Base-by-base conservation (phyloP, 2,797 vertebrate species). In the Eulemur rubriventer region DNA sequence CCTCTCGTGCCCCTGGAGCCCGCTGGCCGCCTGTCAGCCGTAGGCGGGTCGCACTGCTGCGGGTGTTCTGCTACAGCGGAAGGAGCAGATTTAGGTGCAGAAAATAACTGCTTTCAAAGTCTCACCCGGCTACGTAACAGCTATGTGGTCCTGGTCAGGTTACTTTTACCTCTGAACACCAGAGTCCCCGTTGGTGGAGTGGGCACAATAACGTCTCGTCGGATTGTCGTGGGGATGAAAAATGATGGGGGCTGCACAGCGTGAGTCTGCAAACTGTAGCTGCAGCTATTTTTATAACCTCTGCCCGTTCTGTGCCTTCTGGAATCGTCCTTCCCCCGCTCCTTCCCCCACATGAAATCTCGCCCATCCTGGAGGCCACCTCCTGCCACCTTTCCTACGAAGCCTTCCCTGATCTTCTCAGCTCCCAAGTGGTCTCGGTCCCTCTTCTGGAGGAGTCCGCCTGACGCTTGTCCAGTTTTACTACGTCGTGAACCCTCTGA, bases 261-360 rank as follows among this genome's bases (percentile, higher is more conserved):
- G 46, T 43, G 86, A 80, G 73, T 84, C 76, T 12, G 20, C 89
- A 87, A 70, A 48, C 65, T 86, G 70, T 75, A 38, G 12, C 38
- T 73, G n/a, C 41, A 38, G 84, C 73, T 81, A 13, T 79, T 95
- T 91, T 79, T 90, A 72, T 88, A 69, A 48, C 12, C 61, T 82
- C 30, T 89, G 72, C 69, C 69, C 30, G 7, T 92, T 75, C 61
- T 63, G 8, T 82, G 30, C 69, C 35, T 96, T 83, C 93, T 95
- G 81, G 88, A 93, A 72, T 76, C 57, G 48, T 94, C 79, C 50
- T 16, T 48, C 33, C 46, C 6, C 2, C 10, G 3, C 20, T 57
- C 16, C 7, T 26, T 13, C 65, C 18, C 41, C 28, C 38, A 38
- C 0, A 0, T 43, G 52, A 78, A 76, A 46, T 28, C 70, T 78